Base-by-base conservation (phyloP, 2,888 invertebrate species). In the Rhodophaea formosa region DNA sequence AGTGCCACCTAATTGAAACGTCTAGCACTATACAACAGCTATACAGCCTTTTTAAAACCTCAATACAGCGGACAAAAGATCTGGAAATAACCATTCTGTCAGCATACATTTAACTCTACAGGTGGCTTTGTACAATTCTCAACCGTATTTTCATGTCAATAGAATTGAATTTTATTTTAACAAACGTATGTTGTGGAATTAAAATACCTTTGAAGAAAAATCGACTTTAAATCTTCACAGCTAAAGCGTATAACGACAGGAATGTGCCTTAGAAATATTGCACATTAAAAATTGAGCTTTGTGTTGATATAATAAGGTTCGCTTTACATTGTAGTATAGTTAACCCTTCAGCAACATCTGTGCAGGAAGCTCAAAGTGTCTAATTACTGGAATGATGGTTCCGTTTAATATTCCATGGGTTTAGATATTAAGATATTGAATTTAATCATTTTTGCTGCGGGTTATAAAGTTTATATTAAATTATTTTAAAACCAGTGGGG, bases 331-430 rank as follows among this genome's bases (percentile, higher is more conserved):
- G 54, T 55, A 6, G 1, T 14, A 12, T 16, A 15, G 35, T 45
- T 54, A 61, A 59, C 60, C 61, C 46, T 56, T 59, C 44, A 29
- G 60, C 12, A 66, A 60, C 74, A 74, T 72, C 74, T 77, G 76
- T 59, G 65, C 60, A 65, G 64, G 61, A 62, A 61, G 60, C 60
- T 60, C 62, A 59, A 66, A 69, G 69, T 67, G 66, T 72, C 71
- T 79, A 77, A 79, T 79, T 77, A 77, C 66, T 66, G 67, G 75
- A 77, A 72, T 68, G 64, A 72, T 68, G 66, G 67, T 68, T 64
- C 66, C 67, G 69, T 68, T 61, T 66, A 66, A 68, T 71, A 68
- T 71, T 67, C 67, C 58, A 69, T 59, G 60, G 62, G 56, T 45
- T 67, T 60, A 57, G 35, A 54, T 59, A 46, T 57, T 57, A 57